Evolutionary conservation across 37 sponge, comb jelly and placozoan genomes (phyloP).

Genomic region (Bolinopsis microptera): DNA sequence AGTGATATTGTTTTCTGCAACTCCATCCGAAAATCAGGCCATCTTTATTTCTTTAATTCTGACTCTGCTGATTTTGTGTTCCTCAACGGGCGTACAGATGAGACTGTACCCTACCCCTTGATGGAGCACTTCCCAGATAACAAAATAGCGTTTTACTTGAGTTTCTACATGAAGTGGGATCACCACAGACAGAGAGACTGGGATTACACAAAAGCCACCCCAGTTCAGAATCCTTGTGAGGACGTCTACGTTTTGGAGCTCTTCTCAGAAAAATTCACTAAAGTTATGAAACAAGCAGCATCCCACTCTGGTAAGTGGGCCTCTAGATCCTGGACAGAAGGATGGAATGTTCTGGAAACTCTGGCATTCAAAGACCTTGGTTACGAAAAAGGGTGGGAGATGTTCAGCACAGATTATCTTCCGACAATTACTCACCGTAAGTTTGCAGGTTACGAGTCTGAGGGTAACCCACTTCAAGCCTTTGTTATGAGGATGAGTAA

Average conservation of each 20-base stretch:
- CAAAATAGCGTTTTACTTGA: neutral
- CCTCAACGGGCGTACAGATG: neutral
- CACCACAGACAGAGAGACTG: neutral
- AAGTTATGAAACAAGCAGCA: neutral
- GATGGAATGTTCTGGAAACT: slow-evolving; percentile 37
- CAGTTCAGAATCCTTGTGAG: slow-evolving; percentile 7
- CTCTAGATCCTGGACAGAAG: neutral
- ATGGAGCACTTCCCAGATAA: neutral
- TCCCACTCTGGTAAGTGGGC: neutral
- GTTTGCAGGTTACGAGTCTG: neutral
- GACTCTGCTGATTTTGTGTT: neutral
- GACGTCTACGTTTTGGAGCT: slow-evolving; percentile 3
- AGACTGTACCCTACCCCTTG: neutral
- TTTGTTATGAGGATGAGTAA: slow-evolving; percentile 10
- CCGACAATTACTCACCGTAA: neutral
- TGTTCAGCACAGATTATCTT: neutral
- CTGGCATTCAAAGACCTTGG: neutral
- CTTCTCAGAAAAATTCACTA: neutral
- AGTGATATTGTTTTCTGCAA: slow-evolving; percentile 1
- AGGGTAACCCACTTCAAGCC: neutral
- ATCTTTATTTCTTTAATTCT: neutral
- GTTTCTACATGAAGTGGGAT: slow-evolving; percentile 32
- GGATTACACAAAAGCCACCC: neutral
- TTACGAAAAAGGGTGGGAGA: neutral
- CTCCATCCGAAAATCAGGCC: neutral